Conservation (phyloP, 2,797 vertebrate species). For the Neosilurus mollespiculum region DNA sequence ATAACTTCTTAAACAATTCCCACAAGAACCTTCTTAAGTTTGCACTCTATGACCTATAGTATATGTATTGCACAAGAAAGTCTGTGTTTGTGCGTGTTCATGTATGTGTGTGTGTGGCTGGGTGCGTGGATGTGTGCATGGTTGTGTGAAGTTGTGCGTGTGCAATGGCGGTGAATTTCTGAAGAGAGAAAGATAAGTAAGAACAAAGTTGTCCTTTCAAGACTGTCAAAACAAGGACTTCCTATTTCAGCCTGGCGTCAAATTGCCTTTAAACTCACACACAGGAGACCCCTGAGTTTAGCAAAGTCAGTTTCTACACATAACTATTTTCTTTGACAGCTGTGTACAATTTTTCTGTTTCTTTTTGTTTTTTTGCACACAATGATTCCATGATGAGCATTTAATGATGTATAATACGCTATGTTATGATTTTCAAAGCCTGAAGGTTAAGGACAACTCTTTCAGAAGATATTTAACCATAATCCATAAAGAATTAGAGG, state of each 20-base stretch:
- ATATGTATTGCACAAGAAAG: constrained; percentile 50
- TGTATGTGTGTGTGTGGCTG: constrained; percentile 7
- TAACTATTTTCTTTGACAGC: constrained; percentile 4
- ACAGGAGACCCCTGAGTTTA: constrained; percentile 14
- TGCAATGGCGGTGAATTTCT: constrained; percentile 21
- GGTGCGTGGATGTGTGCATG: not conserved
- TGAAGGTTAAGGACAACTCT: not conserved
- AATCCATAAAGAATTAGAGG: not conserved
- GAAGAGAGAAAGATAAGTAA: constrained; percentile 64
- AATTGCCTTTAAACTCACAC: not conserved
- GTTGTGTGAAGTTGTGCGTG: not conserved
- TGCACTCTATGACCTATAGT: not conserved
- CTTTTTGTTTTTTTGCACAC: not conserved
- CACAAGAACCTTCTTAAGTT: constrained; percentile 31
- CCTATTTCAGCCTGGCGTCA: constrained; percentile 56
- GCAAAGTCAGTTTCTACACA: too few relatives aligned
- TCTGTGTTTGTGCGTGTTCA: not conserved
- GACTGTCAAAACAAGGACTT: constrained; percentile 72
- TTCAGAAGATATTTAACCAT: not conserved
- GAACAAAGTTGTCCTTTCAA: constrained; percentile 69
- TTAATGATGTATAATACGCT: not conserved
- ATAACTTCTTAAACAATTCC: constrained; percentile 41
- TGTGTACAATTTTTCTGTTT: not conserved
- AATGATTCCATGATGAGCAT: not conserved
- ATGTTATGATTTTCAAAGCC: not conserved